These are phyloP conservation scores for Clangula hyemalis DNA, from an alignment of 2,797 vertebrate species.

Conservation along the genomic window DNA sequence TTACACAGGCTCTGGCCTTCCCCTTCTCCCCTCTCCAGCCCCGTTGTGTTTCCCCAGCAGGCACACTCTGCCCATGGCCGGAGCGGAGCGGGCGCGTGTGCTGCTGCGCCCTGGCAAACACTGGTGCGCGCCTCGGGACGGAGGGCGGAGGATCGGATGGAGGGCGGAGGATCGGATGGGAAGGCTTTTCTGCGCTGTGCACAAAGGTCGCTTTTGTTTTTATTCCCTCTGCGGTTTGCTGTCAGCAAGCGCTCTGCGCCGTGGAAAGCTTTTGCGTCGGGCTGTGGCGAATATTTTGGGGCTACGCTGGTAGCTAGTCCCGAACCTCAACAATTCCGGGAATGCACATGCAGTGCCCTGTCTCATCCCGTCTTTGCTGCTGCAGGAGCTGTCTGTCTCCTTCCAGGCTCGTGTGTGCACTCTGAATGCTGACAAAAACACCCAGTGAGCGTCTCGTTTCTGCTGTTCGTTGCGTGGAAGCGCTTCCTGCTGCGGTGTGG, in stretches of 20 bases:
- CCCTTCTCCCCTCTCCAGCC: not conserved
- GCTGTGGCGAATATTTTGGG: not conserved
- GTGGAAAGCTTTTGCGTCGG: not conserved
- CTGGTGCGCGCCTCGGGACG: rapidly evolving
- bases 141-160: not conserved
- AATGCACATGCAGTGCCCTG: not conserved
- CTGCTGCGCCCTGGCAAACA: not conserved
- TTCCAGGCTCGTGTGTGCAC: not conserved
- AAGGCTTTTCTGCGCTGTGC: not conserved
- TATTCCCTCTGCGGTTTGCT: not conserved
- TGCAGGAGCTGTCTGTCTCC: not conserved
- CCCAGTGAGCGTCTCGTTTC: not conserved
- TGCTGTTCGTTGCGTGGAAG: not conserved
- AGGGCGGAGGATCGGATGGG: not conserved
- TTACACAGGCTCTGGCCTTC: not conserved
- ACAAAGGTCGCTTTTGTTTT: not conserved
- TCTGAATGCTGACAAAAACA: not conserved
- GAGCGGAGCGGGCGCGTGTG: not conserved
- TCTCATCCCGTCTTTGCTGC: not conserved
- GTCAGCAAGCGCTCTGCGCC: not conserved
- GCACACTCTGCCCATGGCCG: not conserved
- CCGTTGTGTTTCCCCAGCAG: not conserved
- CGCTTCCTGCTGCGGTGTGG: not conserved
- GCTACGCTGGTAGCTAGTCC: not conserved
- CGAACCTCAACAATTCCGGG: not conserved